Evolutionary conservation across 1,140 invertebrate genomes (phyloP), one percentile per base, ranked within the genome.

Genomic region (Doryteuthis pealeii): DNA sequence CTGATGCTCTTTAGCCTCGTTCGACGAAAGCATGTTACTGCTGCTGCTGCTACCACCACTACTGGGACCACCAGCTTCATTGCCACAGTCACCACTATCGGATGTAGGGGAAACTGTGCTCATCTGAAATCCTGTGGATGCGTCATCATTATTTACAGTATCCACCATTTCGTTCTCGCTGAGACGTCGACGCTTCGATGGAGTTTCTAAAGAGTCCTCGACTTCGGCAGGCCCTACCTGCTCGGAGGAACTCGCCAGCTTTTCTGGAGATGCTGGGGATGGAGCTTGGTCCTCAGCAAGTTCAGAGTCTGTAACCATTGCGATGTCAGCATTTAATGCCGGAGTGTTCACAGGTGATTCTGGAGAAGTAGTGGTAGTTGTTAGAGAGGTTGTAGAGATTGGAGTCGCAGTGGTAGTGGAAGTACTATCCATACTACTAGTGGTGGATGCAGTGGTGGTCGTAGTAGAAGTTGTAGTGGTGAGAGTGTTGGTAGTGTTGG

Each of bases 171-270:
- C 2, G 18, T 76, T 74, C 32, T 49, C 68, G 66, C 70, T 77
- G 54, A 84, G 70, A 83, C 82, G 75, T 82, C 79, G 74, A 75
- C 80, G 69, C 66, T 81, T 80, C 14, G 77, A 79, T 30, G 81
- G 81, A 31, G 80, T 80, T 58, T 78, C 82, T 58, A 76, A 54
- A 70, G 73, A 68, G 22, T 32, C 28, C 0, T 68, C 32, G 8
- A 22, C 6, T 68, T 68, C 12, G 3, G 66, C 18, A 32, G 10
- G 26, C 6, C 30, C 31, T 31, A 31, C 0, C 26, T 68, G 54
- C 26, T 62, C 54, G 10, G 54, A 62, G 22, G 54, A 62, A 22
- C 12, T 5, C 18, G 54, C 26, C 10, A 62, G 10, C 54, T 62
- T 62, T 62, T 62, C 54, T 22, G 54, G 22, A n/a, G 54, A n/a